These are phyloP conservation scores for rabbit (Oryctolagus cuniculus) DNA, from an alignment of 2,113 vertebrate species.

Conservation along the genomic window mOryCun1.1 NC_091444.1:54278501-54279000, in stretches of 20 bases:
- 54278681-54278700: accelerated
- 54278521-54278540: background rate
- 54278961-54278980: background rate
- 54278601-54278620: background rate
- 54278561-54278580: too few relatives aligned
- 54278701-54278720: background rate
- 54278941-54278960: accelerated
- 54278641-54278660: background rate
- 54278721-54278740: background rate
- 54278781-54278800: background rate
- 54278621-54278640: background rate
- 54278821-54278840: background rate
- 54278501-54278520: background rate
- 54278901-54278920: accelerated
- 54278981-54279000: background rate
- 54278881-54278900: background rate
- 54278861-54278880: background rate
- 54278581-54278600: background rate
- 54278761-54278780: background rate
- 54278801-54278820: background rate
- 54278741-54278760: background rate
- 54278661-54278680: background rate
- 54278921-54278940: too few relatives aligned
- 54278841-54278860: background rate
- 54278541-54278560: accelerated